phyloP scores from a whole-genome alignment of 2,888 invertebrate genomes.

The Nebria salina region DNA sequence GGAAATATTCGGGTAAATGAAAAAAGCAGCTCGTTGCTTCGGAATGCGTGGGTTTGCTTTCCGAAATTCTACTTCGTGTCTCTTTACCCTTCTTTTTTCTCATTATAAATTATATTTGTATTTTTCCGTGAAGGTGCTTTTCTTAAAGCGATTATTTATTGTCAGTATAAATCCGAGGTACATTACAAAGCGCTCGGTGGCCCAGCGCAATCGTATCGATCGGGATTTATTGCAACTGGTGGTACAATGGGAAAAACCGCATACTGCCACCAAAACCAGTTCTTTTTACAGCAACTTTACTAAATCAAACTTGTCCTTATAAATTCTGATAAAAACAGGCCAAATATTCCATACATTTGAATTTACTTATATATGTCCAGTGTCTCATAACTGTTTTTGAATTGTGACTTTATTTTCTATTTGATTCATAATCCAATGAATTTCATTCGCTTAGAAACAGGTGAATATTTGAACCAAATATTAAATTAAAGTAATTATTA shows the following conservation, averaged over 20 bases:
- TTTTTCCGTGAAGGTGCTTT: conserved; percentile 43
- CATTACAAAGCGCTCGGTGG: conserved; percentile 38
- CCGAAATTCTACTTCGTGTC: conserved; percentile 59
- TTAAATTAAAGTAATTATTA: too few relatives aligned
- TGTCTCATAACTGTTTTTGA: background rate
- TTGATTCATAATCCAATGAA: too few relatives aligned
- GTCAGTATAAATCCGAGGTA: conserved; percentile 40
- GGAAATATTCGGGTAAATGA: conserved; percentile 53
- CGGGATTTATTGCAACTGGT: conserved; percentile 46
- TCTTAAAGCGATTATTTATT: conserved; percentile 45
- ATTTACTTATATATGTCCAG: background rate
- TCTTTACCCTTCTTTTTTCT: conserved; percentile 59
- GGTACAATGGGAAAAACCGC: conserved; percentile 36
- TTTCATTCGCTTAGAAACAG: too few relatives aligned
- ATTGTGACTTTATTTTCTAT: background rate
- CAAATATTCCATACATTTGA: background rate
- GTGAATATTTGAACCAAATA: too few relatives aligned
- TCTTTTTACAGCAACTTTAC: background rate
- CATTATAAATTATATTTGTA: conserved; percentile 59
- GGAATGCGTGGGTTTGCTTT: conserved; percentile 8
- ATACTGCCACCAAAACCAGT: background rate
- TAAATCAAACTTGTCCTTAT: conserved; percentile 1
- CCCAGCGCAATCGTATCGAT: conserved; percentile 41
- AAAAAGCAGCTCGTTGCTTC: conserved; percentile 17
- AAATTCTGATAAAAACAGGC: background rate